Percentiles rank a stretch among this genome's conserved stretches.
Evolutionary conservation across 1,140 invertebrate genomes (phyloP).

Genomic region (Radopholus similis): DNA sequence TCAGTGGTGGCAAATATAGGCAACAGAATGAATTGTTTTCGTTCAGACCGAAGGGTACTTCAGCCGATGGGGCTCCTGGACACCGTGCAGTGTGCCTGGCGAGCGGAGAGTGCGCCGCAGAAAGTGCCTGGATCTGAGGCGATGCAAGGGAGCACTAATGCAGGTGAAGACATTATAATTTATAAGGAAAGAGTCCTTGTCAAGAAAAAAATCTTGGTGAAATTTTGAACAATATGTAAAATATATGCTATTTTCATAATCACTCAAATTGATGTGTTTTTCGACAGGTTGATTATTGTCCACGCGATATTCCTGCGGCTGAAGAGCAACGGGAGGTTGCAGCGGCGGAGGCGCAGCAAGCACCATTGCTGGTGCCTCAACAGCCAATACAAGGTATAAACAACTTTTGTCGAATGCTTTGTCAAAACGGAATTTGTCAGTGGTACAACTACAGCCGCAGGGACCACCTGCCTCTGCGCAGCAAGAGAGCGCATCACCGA

Average conservation of each 20-base stretch:
- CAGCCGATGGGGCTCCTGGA: slow-evolving; percentile 55
- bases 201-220: no score
- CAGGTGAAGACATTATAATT: no score
- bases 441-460: background rate
- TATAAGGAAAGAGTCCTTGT: no score
- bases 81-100: slow-evolving; percentile 46
- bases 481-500: background rate
- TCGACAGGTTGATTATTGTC: slow-evolving; percentile 47
- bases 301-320: slow-evolving; percentile 29
- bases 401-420: background rate
- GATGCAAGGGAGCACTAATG: slow-evolving; percentile 54
- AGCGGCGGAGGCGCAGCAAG: background rate
- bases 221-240: no score
- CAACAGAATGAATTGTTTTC: background rate
- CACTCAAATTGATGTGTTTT: no score
- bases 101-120: slow-evolving; percentile 53
- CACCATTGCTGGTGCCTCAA: background rate
- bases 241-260: background rate
- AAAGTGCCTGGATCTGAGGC: slow-evolving; percentile 52
- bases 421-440: background rate
- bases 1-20: background rate
- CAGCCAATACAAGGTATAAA: background rate
- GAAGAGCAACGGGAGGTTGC: slow-evolving; percentile 13
- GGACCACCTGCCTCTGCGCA: background rate
- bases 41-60: slow-evolving; percentile 46